Evolutionary conservation across 37 sponge, comb jelly and placozoan genomes (phyloP).

Genomic region (Halichondria panicea): DNA sequence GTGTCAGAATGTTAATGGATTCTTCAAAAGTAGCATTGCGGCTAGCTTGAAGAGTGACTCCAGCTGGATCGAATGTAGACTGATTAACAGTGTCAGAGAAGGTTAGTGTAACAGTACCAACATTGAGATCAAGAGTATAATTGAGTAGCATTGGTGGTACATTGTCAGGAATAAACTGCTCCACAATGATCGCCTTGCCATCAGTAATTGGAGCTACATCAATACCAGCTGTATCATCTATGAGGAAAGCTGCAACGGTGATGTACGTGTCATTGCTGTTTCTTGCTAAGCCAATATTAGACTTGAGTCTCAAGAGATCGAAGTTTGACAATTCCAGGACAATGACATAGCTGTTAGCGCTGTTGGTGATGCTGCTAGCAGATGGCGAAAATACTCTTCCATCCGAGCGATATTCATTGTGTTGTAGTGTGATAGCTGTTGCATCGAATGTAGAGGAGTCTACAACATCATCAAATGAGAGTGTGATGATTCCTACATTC

Average conservation of each 20-base stretch:
- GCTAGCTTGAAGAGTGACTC: slow-evolving; percentile 48
- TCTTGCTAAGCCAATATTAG: slow-evolving; percentile 71
- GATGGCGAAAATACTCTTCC: slow-evolving; percentile 67
- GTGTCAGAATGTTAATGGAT: slow-evolving; percentile 23
- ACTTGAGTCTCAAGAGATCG: slow-evolving; percentile 83
- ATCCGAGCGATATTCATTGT: slow-evolving; percentile 21
- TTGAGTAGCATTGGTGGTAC: slow-evolving; percentile 63
- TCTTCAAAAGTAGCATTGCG: slow-evolving; percentile 22
- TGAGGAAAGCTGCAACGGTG: slow-evolving; percentile 74
- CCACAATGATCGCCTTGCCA: slow-evolving; percentile 63
- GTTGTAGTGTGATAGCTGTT: slow-evolving; percentile 83
- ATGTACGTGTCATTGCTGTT: slow-evolving; percentile 71
- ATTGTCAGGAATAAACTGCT: slow-evolving; percentile 66
- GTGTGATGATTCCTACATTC: slow-evolving; percentile 57
- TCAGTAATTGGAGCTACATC: slow-evolving; percentile 90
- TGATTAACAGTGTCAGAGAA: slow-evolving; percentile 92
- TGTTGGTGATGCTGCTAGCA: slow-evolving; percentile 52
- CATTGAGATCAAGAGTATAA: slow-evolving; percentile 78
- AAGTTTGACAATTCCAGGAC: slow-evolving; percentile 66
- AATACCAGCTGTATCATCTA: slow-evolving; percentile 77
- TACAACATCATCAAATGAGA: slow-evolving; percentile 92
- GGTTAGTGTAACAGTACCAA: slow-evolving; percentile 54
- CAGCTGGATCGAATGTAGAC: slow-evolving; percentile 61
- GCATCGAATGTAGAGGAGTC: slow-evolving; percentile 65
- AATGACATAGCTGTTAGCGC: slow-evolving; percentile 83